Evolutionary conservation across 2,888 invertebrate genomes (phyloP), one percentile per base, ranked within the genome.

Genomic region (Anaspis maculata): DNA sequence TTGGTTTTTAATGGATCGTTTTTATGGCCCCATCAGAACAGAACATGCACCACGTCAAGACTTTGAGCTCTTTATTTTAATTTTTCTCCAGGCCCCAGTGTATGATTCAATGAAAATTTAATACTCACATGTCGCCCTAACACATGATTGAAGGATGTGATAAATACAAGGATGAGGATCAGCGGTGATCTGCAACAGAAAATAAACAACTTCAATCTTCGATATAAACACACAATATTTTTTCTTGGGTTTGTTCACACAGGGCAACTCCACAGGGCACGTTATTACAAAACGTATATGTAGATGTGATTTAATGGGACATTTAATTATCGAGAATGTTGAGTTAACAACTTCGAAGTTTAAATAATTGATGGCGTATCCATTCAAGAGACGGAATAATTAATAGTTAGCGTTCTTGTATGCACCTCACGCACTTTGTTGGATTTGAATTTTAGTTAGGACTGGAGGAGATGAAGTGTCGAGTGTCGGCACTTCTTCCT

Each of bases 121-220:
- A 39, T 62, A 76, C 78, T 78, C 66, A 79, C 77, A 57, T 73
- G 74, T 69, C 69, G 73, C 46, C 73, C 71, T 41, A 70, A 62
- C 42, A 69, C 69, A 46, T 66, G 64, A 46, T 68, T 67, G 54
- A 74, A 61, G 49, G 70, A 67, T 56, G 70, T 62, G 44, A 72
- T 65, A 51, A 73, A 61, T 50, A 77, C 64, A 58, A 75, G 69
- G 53, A 71, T 59, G 59, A 77, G 59, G 58, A 77, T 68, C 64
- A 73, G 70, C 64, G 74, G 70, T 64, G 72, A 73, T 70, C 79
- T 79, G 72, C 24, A 76, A 77, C 48, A 57, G 57, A 60, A 57
- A 54, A 48, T n/a, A n/a, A n/a, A n/a, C 64, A 73, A 70, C 64
- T 74, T 70, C 64, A 72, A 73, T 70, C 79, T 79, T 72, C 24